phyloP scores from a whole-genome alignment of 2,888 invertebrate species.

The Drosophila recens region DNA sequence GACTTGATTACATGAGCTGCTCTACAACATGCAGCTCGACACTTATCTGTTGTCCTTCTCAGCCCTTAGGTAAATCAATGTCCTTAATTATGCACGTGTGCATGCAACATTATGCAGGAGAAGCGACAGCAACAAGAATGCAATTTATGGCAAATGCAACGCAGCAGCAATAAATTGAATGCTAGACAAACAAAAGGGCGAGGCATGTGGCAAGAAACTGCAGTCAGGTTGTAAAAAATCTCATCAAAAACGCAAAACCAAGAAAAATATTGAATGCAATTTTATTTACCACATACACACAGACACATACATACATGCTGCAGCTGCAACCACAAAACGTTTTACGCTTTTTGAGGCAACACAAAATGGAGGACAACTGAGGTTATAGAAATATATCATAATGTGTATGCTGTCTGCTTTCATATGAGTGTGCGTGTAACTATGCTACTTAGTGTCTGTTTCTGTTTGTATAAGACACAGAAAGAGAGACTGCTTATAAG shows the following conservation, averaged over 20 bases:
- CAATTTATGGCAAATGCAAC: conserved; percentile 65
- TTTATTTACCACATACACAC: conserved; percentile 65
- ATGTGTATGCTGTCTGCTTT: conserved; percentile 24
- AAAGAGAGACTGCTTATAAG: conserved; percentile 43
- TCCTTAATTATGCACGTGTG: conserved; percentile 62
- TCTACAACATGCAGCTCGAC: neutral
- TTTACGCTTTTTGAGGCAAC: conserved; percentile 36
- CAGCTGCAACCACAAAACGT: conserved; percentile 45
- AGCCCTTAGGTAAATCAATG: conserved; percentile 34
- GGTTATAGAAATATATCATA: conserved; percentile 68
- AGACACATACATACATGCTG: conserved; percentile 3
- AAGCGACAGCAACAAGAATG: conserved; percentile 27
- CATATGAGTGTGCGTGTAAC: conserved; percentile 50
- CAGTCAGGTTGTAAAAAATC: conserved; percentile 51
- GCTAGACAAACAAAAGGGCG: conserved; percentile 56
- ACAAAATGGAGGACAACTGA: conserved; percentile 34
- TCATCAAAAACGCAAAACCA: conserved; percentile 63
- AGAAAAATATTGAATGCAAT: conserved; percentile 77
- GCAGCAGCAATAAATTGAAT: conserved; percentile 68
- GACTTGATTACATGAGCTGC: conserved; percentile 7
- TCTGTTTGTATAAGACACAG: conserved; percentile 57
- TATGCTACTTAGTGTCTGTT: conserved; percentile 74
- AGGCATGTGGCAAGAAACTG: conserved; percentile 20
- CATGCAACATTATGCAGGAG: conserved; percentile 34
- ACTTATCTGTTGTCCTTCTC: conserved; percentile 4